These are phyloP conservation scores for Campodea augens DNA, from an alignment of 1,140 invertebrate genomes.

Conservation along the genomic window DNA sequence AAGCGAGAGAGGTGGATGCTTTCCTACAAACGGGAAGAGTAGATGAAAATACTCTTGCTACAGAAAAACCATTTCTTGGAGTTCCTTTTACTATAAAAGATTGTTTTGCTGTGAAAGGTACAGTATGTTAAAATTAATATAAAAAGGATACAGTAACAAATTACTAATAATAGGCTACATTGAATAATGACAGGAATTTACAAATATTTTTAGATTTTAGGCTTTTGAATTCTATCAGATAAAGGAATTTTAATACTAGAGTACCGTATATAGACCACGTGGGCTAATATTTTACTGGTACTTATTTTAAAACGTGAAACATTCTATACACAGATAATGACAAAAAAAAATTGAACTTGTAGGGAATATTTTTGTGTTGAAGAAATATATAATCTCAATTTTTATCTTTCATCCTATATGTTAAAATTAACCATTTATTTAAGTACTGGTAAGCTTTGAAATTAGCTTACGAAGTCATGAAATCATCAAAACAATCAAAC, in stretches of 20 bases:
- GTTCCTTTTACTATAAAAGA: conserved; percentile 73
- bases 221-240: background rate
- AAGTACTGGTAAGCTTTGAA: no score
- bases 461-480: no score
- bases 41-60: conserved; percentile 25
- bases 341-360: no score
- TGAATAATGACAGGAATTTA: background rate
- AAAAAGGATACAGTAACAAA: background rate
- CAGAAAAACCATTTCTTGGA: conserved; percentile 44
- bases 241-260: no score
- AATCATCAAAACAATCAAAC: no score
- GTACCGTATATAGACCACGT: no score
- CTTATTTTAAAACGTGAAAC: no score
- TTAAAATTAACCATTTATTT: no score
- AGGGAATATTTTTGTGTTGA: no score
- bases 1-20: conserved; percentile 50
- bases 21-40: conserved; percentile 31
- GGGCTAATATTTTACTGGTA: background rate
- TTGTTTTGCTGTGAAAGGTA: conserved; percentile 42
- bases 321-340: no score
- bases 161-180: background rate
- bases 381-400: no score
- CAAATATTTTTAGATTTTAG: background rate
- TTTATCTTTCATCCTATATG: no score
- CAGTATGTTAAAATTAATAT: conserved; percentile 8